A percentile compares a stretch with the other conserved stretches of the same genome.
Conservation (phyloP, 37 sponge, comb jelly and placozoan species). For the Aphrocallistes beatrix region DNA sequence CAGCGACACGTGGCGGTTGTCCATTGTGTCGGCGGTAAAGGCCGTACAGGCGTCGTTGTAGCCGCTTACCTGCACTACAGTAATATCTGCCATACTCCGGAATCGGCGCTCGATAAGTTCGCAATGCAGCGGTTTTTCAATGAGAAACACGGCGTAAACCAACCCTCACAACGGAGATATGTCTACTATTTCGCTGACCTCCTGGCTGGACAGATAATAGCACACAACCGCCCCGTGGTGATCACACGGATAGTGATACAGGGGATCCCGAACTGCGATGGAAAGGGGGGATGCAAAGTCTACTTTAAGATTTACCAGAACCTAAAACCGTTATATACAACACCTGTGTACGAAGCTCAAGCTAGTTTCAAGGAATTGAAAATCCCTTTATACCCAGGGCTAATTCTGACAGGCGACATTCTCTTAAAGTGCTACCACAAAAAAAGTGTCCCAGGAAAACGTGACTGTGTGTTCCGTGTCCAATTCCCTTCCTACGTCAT, state of each 20-base stretch:
- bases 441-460: constrained; percentile 37
- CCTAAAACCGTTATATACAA: constrained; percentile 65
- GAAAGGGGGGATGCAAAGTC: constrained; percentile 67
- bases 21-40: constrained; percentile 98
- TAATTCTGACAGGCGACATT: not conserved
- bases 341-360: not conserved
- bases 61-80: constrained; percentile 96
- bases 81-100: constrained; percentile 79
- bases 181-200: constrained; percentile 86
- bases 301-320: constrained; percentile 86
- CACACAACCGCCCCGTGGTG: constrained; percentile 46
- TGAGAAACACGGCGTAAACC: constrained; percentile 85
- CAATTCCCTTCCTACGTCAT: constrained; percentile 81
- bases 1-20: constrained; percentile 78
- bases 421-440: constrained; percentile 84
- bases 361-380: not conserved
- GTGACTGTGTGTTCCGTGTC: constrained; percentile 65
- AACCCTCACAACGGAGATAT: constrained; percentile 89
- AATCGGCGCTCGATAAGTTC: constrained; percentile 81
- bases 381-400: constrained; percentile 14
- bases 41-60: constrained; percentile 88
- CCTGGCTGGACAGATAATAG: constrained; percentile 53
- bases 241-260: constrained; percentile 71
- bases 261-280: constrained; percentile 87
- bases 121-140: constrained; percentile 90